phyloP scores from a whole-genome alignment of 2,888 invertebrate species.

The Silvanus unidentatus region DNA sequence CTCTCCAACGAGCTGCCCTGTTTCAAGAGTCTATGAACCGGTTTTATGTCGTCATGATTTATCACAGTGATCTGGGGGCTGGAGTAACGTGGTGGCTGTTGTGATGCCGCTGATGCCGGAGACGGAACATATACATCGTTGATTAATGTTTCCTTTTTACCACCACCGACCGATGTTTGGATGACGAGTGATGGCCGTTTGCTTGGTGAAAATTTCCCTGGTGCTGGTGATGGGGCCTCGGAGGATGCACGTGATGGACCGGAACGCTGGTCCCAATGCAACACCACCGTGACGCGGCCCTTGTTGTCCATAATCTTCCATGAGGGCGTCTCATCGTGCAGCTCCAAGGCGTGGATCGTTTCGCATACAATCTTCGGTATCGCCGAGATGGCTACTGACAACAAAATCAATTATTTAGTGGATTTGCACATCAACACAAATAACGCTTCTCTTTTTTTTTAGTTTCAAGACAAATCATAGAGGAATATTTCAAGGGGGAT shows the following conservation, averaged over 20 bases:
- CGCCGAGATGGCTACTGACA: slow-evolving; percentile 78
- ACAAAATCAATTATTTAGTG: too few relatives aligned
- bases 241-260: slow-evolving; percentile 49
- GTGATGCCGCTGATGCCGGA: slow-evolving; percentile 27
- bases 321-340: slow-evolving; percentile 94
- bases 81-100: slow-evolving; percentile 42
- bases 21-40: slow-evolving; percentile 48
- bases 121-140: slow-evolving; percentile 52
- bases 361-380: slow-evolving; percentile 97
- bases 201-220: slow-evolving; percentile 53
- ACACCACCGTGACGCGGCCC: slow-evolving; percentile 92
- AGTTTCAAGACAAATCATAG: too few relatives aligned
- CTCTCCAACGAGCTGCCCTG: slow-evolving; percentile 64
- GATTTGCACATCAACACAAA: slow-evolving; percentile 15
- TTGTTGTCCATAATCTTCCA: slow-evolving; percentile 99
- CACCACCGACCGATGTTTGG: slow-evolving; percentile 27
- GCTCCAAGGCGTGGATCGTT: slow-evolving; percentile 89
- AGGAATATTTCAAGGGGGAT: too few relatives aligned
- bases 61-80: slow-evolving; percentile 90
- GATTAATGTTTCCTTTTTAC: slow-evolving; percentile 55
- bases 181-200: slow-evolving; percentile 65
- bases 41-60: slow-evolving; percentile 78
- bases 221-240: slow-evolving; percentile 49
- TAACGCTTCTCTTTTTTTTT: neutral
- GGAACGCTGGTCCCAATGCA: slow-evolving; percentile 92